Percentiles rank a stretch among this genome's conserved stretches.
Evolutionary conservation across 2,797 vertebrate species (phyloP).

Genomic region (Hydrolagus colliei): DNA sequence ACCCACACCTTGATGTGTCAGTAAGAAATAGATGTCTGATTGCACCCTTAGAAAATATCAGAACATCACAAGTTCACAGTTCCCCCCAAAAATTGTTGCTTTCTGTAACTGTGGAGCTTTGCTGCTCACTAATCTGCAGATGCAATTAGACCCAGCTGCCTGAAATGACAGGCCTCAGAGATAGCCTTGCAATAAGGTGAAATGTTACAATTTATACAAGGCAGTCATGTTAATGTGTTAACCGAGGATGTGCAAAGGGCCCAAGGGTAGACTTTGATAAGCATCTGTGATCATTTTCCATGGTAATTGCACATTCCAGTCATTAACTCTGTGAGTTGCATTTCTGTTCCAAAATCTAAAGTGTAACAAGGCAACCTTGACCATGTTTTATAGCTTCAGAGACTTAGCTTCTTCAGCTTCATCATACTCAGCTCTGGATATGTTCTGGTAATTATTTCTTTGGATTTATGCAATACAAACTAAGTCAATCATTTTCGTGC

Average conservation of each 20-base stretch:
- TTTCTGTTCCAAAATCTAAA: neutral
- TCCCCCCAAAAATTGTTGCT: neutral
- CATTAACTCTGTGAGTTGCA: slow-evolving; percentile 14
- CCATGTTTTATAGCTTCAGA: neutral
- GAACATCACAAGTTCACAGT: neutral
- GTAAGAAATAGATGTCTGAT: slow-evolving; percentile 16
- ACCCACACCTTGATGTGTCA: slow-evolving; percentile 17
- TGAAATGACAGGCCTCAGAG: neutral
- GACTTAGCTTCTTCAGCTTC: no score
- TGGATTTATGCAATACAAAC: neutral
- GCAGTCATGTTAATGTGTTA: slow-evolving; percentile 4
- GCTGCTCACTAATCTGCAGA: neutral
- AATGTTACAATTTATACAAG: slow-evolving; percentile 6
- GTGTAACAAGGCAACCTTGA: neutral
- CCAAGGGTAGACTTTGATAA: slow-evolving; percentile 22
- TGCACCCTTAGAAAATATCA: neutral
- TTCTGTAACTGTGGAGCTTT: neutral
- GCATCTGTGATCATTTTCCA: neutral
- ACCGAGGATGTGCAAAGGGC: slow-evolving; percentile 5
- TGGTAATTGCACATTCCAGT: neutral
- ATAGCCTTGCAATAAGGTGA: neutral
- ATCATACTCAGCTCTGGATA: no score
- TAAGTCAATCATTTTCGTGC: neutral
- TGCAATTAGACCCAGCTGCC: neutral
- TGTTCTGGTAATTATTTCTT: neutral